Evolutionary conservation across 2,113 vertebrate genomes (phyloP), one percentile per base, ranked within the genome.

Genomic region (Miniopterus natalensis): DNA sequence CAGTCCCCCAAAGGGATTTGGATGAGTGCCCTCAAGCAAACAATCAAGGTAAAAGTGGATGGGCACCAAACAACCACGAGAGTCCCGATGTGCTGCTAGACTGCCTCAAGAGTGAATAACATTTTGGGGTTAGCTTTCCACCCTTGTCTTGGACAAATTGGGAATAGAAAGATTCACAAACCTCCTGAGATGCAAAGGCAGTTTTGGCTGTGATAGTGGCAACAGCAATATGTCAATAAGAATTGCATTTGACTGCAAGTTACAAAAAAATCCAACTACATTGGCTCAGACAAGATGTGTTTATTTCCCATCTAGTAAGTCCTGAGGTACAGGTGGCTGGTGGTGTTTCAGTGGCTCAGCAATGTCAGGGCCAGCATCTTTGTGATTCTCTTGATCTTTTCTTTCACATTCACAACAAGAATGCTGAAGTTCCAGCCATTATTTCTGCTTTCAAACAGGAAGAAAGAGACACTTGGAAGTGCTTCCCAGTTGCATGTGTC

Each of bases 401-500:
- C 49, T 29, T 40, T 81, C 13, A 57, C 3, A 1, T 87, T 73
- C n/a, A 42, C 14, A 25, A 5, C n/a, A 3, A 36, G 55, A 65
- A 14, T 78, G 20, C 27, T 81, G 12, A 77, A 8, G 31, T 90
- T 47, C 1, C 9, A 89, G 45, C 49, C 27, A n/a, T 86, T 81
- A 71, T 55, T 90, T 90, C 49, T 94, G 47, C 49, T 92, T 94
- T 83, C 31, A 92, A 71, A 66, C 23, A 74, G 13, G 40, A 77
- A 79, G 66, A 88, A 68, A 31, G 25, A 90, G 79, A 51, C 78
- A 90, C 23, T 66, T 53, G 21, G 31, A 88, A 42, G n/a, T 15
- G 3, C 25, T 90, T 93, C 45, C 53, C 49, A 75, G 84, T 47
- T 40, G 3, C 12, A 66, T 0, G 3, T 53, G 12, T 47, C 18